Evolutionary conservation across 2,797 vertebrate genomes (phyloP), one percentile per base, ranked within the genome.

Genomic region (Ctenosaura bakeri): DNA sequence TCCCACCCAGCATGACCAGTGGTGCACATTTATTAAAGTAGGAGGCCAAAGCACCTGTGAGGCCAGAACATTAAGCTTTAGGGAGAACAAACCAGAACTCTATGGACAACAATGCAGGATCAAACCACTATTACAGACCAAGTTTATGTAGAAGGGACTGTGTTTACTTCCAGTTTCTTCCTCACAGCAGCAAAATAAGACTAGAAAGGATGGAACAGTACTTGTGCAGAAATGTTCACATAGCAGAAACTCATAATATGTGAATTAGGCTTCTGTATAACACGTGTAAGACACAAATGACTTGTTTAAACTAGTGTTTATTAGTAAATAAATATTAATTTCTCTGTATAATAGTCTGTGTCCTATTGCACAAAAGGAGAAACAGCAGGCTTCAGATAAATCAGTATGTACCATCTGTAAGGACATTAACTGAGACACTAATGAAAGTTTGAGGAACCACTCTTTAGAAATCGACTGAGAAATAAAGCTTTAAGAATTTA

Each of bases 401-500:
- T 26, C 82, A 80, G 4, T 0, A 4, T 7, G 1, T 69, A 3
- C 73, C 89, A 38, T 52, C 73, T 90, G 13, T 86, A 18, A 0
- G 84, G 12, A 2, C 52, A 16, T 62, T 92, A 74, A 9, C 84
- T 88, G 59, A 89, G 77, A 91, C 35, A 59, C 59, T 42, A 76
- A 29, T 1, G 0, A n/a, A 1, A 0, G 3, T 86, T 87, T 85
- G 89, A 91, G 52, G 71, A 87, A 38, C 32, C 78, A 9, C 52
- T 71, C n/a, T 92, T 0, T 73, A 50, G 85, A n/a, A 88, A 42
- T 90, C 66, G 64, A 87, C 0, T 3, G 86, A 90, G 89, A 84
- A 62, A 64, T 59, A 59, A 1, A 87, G 71, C 77, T 54, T 90
- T 93, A 88, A 84, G 84, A 94, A 87, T 81, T 88, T n/a, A 91